Conservation (phyloP, 2,797 vertebrate genomes). For the Mormyrops attenuatus region DNA sequence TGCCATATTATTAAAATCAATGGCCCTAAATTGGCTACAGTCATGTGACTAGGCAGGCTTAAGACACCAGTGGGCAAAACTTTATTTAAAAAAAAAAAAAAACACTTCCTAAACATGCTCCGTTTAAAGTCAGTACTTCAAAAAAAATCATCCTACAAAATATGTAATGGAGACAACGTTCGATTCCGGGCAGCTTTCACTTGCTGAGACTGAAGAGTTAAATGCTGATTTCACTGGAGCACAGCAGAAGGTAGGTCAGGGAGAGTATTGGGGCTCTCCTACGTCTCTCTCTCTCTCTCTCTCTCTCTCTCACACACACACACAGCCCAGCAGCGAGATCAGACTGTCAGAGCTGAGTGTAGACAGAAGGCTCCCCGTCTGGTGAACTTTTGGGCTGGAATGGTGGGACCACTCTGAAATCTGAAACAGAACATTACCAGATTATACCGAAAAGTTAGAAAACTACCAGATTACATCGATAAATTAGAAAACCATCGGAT, state of each 20-base stretch:
- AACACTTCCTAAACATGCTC: background rate
- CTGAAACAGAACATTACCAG: background rate
- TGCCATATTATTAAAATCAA: background rate
- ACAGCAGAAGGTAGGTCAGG: background rate
- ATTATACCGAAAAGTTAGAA: background rate
- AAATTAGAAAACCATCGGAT: background rate
- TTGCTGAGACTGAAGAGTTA: background rate
- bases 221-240: background rate
- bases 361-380: conserved; percentile 13
- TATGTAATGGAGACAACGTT: background rate
- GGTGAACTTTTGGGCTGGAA: conserved; percentile 17
- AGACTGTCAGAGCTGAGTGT: conserved; percentile 20
- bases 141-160: background rate
- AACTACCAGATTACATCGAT: background rate
- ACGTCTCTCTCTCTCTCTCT: too few relatives aligned
- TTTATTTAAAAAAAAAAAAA: background rate
- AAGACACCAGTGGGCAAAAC: background rate
- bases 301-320: too few relatives aligned
- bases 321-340: background rate
- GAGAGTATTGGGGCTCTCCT: background rate
- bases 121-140: background rate
- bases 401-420: conserved; percentile 12
- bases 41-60: background rate
- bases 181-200: background rate
- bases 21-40: background rate